These are phyloP conservation scores for Epizoanthus stellaris DNA, from an alignment of 92 coral and sea anemone genomes.

Conservation along the genomic window DNA sequence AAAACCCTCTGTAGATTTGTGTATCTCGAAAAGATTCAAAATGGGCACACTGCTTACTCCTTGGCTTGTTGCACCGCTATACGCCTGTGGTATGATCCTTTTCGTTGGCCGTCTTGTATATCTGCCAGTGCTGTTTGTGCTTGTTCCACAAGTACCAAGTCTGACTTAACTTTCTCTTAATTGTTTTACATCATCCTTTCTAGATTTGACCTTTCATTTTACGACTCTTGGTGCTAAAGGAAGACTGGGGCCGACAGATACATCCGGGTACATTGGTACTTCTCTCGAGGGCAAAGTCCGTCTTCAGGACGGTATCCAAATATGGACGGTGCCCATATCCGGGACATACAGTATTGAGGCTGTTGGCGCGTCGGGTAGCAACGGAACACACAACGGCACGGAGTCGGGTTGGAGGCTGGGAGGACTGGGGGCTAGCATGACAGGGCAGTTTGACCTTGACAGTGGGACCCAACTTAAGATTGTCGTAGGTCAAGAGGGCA, in stretches of 20 bases:
- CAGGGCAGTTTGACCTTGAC: slow-evolving; percentile 72
- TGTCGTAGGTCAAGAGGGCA: slow-evolving; percentile 85
- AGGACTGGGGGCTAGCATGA: slow-evolving; percentile 86
- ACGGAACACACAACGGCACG: slow-evolving; percentile 50
- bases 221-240: slow-evolving; percentile 79
- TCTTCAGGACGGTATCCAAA: slow-evolving; percentile 76
- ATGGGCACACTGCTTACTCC: too few species aligned
- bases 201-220: slow-evolving; percentile 74
- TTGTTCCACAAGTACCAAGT: too few species aligned
- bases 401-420: slow-evolving; percentile 54
- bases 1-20: too few species aligned
- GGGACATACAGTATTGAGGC: slow-evolving; percentile 89
- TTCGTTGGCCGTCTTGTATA: too few species aligned
- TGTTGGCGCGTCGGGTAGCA: slow-evolving; percentile 90
- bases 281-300: slow-evolving; percentile 70
- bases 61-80: too few species aligned
- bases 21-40: too few species aligned
- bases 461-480: slow-evolving; percentile 69
- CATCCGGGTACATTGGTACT: slow-evolving; percentile 81
- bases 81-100: too few species aligned
- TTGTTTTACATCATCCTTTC: neutral
- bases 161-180: too few species aligned
- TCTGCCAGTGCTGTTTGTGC: too few species aligned
- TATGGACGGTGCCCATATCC: slow-evolving; percentile 83
- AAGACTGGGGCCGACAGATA: slow-evolving; percentile 68